phyloP scores from a whole-genome alignment of 2,888 invertebrate genomes.

The Meta bourneti region DNA sequence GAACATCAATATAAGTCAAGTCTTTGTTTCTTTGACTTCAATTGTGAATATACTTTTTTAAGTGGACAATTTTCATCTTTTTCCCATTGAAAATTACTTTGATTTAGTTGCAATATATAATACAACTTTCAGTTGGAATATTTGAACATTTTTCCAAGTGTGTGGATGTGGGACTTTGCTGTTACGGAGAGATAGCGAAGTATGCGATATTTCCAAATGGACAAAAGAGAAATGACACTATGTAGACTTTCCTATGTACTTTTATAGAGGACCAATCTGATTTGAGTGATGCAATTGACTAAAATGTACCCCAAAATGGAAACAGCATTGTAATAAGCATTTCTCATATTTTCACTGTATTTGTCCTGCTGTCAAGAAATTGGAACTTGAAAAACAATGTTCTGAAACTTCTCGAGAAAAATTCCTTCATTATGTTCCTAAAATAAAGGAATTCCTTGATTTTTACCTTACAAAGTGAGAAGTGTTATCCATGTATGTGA shows the following conservation, averaged over 20 bases:
- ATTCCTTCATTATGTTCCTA: neutral
- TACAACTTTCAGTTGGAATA: neutral
- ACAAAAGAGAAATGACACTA: neutral
- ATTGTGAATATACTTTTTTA: neutral
- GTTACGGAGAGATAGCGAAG: neutral
- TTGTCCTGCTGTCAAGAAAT: neutral
- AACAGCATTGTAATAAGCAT: constrained; percentile 12
- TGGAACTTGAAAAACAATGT: no score
- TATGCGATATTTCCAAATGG: neutral
- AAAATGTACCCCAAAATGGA: neutral
- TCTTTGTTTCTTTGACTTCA: neutral
- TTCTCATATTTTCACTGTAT: constrained; percentile 20
- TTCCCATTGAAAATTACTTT: neutral
- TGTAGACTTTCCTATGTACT: constrained; percentile 42
- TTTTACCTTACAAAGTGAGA: neutral
- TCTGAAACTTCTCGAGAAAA: neutral
- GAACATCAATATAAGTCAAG: neutral
- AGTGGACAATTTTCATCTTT: neutral
- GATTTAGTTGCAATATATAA: no score
- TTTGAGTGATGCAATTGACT: constrained; percentile 24
- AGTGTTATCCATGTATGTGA: neutral
- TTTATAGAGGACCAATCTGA: constrained; percentile 37
- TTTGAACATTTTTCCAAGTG: neutral
- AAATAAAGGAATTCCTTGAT: neutral
- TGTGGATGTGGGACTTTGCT: neutral